A percentile compares a stretch with the other conserved stretches of the same genome.
phyloP scores from a whole-genome alignment of 2,888 invertebrate genomes.

The Nephrotoma appendiculata region DNA sequence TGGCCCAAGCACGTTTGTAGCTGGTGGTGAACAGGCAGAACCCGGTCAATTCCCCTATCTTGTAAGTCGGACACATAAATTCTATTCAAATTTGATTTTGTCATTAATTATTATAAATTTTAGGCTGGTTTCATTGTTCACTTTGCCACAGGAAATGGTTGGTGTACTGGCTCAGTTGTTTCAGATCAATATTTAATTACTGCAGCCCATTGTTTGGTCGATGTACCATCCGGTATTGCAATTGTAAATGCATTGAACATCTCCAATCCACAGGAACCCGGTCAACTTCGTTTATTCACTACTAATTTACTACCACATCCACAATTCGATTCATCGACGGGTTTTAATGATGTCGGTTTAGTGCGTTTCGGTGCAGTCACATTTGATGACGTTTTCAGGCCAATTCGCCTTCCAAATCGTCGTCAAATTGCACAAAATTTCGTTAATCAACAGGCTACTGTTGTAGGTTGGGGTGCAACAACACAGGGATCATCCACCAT shows the following conservation, averaged over 20 bases:
- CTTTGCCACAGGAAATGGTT: background rate
- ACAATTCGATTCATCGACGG: background rate
- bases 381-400: background rate
- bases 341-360: background rate
- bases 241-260: background rate
- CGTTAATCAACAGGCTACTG: background rate
- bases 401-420: background rate
- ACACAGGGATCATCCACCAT: background rate
- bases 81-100: background rate
- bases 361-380: background rate
- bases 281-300: background rate
- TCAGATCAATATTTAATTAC: background rate
- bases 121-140: background rate
- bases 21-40: background rate
- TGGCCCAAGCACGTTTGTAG: background rate
- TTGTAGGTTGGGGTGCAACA: slow-evolving; percentile 1
- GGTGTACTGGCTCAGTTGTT: background rate
- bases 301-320: background rate
- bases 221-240: background rate
- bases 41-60: background rate
- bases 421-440: background rate
- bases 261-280: background rate
- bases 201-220: background rate
- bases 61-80: background rate
- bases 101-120: background rate